Evolutionary conservation across 1,140 invertebrate species (phyloP).

Genomic region (Aphelinus certus): DNA sequence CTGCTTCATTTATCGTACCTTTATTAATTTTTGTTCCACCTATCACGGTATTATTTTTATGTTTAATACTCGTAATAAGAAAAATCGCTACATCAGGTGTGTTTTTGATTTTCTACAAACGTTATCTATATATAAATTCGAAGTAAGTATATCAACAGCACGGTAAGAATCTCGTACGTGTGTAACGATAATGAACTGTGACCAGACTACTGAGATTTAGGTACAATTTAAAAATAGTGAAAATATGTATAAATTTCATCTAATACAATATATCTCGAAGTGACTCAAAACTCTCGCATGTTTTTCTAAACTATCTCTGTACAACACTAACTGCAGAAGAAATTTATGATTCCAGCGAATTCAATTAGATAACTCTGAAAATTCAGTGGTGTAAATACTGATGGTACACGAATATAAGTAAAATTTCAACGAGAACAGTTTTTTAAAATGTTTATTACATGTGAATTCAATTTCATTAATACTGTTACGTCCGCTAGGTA

Average conservation of each 20-base stretch:
- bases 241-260: neutral
- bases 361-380: too few species aligned
- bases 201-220: neutral
- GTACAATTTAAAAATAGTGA: neutral
- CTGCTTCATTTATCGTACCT: constrained; percentile 16
- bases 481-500: too few species aligned
- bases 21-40: neutral
- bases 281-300: too few species aligned
- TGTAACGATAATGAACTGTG: neutral
- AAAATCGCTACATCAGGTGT: constrained; percentile 8
- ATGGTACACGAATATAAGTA: too few species aligned
- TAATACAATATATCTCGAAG: neutral
- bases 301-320: too few species aligned
- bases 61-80: constrained; percentile 21
- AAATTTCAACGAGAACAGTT: too few species aligned
- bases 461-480: too few species aligned
- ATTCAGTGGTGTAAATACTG: too few species aligned
- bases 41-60: constrained; percentile 11
- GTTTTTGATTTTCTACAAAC: constrained; percentile 21
- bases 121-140: constrained; percentile 17
- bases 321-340: too few species aligned
- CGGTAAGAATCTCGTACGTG: neutral
- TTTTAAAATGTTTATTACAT: too few species aligned
- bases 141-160: constrained; percentile 17
- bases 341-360: too few species aligned